Conservation (phyloP, 2,888 invertebrate genomes). For the Diarsia brunnea region DNA sequence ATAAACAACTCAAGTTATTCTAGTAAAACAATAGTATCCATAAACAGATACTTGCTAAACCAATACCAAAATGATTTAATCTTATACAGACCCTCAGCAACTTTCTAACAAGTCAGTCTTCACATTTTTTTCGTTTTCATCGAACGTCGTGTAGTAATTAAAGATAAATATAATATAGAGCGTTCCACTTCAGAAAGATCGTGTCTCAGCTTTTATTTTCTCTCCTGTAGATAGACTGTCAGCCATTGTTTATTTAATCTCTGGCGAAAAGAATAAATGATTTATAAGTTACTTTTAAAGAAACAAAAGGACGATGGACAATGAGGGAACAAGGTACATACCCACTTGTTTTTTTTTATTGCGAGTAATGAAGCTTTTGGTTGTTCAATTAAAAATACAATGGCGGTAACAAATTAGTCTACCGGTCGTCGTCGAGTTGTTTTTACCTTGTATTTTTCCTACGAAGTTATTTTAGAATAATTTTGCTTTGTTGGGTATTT, state of each 20-base stretch:
- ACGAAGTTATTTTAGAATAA: slow-evolving; percentile 34
- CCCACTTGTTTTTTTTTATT: slow-evolving; percentile 36
- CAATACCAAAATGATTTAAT: slow-evolving; percentile 1
- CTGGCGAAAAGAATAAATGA: slow-evolving; percentile 85
- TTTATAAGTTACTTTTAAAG: slow-evolving; percentile 79
- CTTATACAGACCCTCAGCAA: slow-evolving; percentile 36
- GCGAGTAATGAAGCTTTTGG: slow-evolving; percentile 54
- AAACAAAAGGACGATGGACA: slow-evolving; percentile 45
- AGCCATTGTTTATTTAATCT: slow-evolving; percentile 89
- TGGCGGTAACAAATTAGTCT: slow-evolving; percentile 50
- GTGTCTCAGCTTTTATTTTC: slow-evolving; percentile 85
- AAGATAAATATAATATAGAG: slow-evolving; percentile 90
- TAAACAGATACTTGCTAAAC: neutral
- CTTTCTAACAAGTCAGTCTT: slow-evolving; percentile 13
- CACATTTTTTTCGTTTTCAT: slow-evolving; percentile 71
- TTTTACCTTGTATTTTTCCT: slow-evolving; percentile 39
- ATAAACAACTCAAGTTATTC: neutral
- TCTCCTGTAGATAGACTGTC: slow-evolving; percentile 87
- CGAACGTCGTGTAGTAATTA: slow-evolving; percentile 86
- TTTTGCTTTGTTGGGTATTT: slow-evolving; percentile 19
- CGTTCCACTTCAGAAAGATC: slow-evolving; percentile 84
- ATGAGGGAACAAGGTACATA: slow-evolving; percentile 39
- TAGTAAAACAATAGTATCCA: neutral
- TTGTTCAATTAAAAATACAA: slow-evolving; percentile 67
- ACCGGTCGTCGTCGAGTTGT: slow-evolving; percentile 25